A percentile compares a stretch with the other conserved stretches of the same genome.
Conservation (phyloP, 2,113 vertebrate genomes). For the Nettapus auritus region DNA sequence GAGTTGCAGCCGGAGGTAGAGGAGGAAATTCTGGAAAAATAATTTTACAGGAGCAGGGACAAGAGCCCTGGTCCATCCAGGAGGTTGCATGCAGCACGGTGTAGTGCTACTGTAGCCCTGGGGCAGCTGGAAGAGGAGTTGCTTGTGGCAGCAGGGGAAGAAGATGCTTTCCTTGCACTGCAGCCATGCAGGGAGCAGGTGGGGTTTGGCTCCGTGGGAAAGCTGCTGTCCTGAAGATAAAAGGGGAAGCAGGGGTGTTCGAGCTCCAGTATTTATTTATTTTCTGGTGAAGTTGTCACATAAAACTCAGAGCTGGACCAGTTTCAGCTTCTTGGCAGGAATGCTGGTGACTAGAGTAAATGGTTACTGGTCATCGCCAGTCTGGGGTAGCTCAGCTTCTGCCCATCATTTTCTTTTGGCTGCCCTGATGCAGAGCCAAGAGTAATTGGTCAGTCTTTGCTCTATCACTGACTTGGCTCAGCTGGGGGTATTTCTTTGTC, state of each 20-base stretch:
- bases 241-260: background rate
- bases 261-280: background rate
- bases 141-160: background rate
- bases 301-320: background rate
- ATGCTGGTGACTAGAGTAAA: background rate
- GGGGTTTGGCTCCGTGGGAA: background rate
- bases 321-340: background rate
- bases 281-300: background rate
- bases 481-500: background rate
- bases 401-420: background rate
- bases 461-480: background rate
- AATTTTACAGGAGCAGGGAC: background rate
- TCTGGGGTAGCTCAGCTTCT: background rate
- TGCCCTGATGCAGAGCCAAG: background rate
- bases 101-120: rapidly evolving
- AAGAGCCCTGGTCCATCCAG: background rate
- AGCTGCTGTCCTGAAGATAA: background rate
- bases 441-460: background rate
- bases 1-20: background rate
- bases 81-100: background rate
- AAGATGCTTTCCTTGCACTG: background rate
- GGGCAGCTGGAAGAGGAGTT: background rate
- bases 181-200: background rate
- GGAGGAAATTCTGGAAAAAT: background rate
- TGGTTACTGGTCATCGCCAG: background rate